Evolutionary conservation across 2,888 invertebrate species (phyloP).

Genomic region (Ashinkailepas kermadecensis): DNA sequence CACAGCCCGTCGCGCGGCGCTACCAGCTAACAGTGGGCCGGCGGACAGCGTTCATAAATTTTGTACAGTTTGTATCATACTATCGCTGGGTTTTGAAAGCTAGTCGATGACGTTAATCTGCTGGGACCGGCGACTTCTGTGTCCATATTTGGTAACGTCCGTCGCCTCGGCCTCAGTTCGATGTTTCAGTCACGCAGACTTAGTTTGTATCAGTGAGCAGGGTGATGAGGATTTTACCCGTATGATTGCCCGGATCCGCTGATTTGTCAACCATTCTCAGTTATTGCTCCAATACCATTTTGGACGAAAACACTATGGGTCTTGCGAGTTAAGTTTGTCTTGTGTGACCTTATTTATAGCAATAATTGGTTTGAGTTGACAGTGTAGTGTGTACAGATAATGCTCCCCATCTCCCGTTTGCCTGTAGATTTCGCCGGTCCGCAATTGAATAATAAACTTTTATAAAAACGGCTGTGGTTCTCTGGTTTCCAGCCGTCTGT

Average conservation of each 20-base stretch:
- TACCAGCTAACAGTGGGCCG: not conserved
- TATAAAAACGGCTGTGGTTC: not conserved
- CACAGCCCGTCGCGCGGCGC: not conserved
- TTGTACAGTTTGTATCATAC: conserved; percentile 22
- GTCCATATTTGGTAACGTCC: no score
- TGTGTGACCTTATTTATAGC: conserved; percentile 17
- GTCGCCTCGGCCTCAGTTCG: not conserved
- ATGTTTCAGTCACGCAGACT: no score
- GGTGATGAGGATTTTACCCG: not conserved
- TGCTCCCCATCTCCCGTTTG: not conserved
- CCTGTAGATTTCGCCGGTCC: conserved; percentile 18
- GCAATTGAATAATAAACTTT: conserved; percentile 9
- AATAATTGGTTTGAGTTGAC: conserved; percentile 17
- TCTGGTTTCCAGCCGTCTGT: no score
- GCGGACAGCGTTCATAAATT: not conserved
- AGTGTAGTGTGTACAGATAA: not conserved
- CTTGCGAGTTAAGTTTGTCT: conserved; percentile 9
- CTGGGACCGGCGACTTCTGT: not conserved
- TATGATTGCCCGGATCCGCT: not conserved
- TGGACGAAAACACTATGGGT: not conserved
- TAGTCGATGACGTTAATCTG: conserved; percentile 11
- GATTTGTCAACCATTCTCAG: not conserved
- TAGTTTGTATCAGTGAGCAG: no score
- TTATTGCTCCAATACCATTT: not conserved
- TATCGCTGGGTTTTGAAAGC: conserved; percentile 23